Evolutionary conservation across 2,113 vertebrate genomes (phyloP).

Genomic region (Ciconia maguari): DNA sequence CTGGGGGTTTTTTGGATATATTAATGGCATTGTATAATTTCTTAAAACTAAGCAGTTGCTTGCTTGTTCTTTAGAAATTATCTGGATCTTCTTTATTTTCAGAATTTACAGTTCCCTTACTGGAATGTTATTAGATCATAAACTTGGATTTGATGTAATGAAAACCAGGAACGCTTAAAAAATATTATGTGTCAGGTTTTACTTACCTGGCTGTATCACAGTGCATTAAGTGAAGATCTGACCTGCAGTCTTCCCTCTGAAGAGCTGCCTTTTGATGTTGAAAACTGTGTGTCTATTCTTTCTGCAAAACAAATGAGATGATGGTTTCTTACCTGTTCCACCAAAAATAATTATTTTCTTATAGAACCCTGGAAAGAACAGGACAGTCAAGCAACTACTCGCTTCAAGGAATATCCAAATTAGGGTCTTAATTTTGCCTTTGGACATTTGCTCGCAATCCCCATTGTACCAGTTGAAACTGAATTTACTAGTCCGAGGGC

Average conservation of each 20-base stretch:
- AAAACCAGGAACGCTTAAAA: not conserved
- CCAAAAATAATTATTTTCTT: not conserved
- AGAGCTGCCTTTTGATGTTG: not conserved
- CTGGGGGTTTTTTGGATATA: fast-evolving
- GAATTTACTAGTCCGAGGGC: not conserved
- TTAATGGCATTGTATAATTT: not conserved
- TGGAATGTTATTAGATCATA: not conserved
- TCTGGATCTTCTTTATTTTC: not conserved
- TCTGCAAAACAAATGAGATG: not conserved
- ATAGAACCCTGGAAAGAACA: not conserved
- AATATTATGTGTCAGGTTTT: not conserved
- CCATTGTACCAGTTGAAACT: not conserved
- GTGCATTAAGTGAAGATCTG: not conserved
- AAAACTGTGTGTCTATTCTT: not conserved
- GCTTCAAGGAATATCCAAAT: not conserved
- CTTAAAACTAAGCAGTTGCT: not conserved
- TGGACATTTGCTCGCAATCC: not conserved
- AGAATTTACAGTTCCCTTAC: not conserved
- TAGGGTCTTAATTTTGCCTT: not conserved
- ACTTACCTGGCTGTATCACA: not conserved
- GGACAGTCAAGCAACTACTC: not conserved
- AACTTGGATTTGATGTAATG: not conserved
- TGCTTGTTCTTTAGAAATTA: not conserved
- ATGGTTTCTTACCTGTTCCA: not conserved
- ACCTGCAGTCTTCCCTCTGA: not conserved